These are phyloP conservation scores for Idaea aversata DNA, from an alignment of 2,888 invertebrate genomes.

Conservation along the genomic window DNA sequence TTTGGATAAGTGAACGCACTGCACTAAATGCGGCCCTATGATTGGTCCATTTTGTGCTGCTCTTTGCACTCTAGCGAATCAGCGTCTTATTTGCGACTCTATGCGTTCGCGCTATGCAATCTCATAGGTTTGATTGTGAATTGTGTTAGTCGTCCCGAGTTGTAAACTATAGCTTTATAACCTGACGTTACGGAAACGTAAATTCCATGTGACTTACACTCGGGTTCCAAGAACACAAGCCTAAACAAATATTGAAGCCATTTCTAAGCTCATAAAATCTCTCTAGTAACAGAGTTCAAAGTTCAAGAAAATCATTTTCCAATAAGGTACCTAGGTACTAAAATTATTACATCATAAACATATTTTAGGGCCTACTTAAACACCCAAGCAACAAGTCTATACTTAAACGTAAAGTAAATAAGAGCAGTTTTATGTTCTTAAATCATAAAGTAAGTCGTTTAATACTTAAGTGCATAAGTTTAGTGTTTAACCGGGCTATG, in stretches of 20 bases:
- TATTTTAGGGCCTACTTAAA: constrained; percentile 9
- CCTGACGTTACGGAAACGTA: too few relatives aligned
- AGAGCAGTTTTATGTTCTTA: constrained; percentile 35
- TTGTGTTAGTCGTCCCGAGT: too few relatives aligned
- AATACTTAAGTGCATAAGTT: constrained; percentile 39
- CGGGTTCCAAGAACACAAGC: not conserved
- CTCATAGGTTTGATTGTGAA: too few relatives aligned
- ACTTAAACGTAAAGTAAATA: constrained; percentile 31
- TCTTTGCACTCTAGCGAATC: too few relatives aligned
- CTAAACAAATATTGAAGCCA: not conserved
- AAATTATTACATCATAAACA: constrained; percentile 3
- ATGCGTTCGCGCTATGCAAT: too few relatives aligned
- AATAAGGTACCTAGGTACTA: not conserved
- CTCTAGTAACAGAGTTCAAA: not conserved
- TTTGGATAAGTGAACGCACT: too few relatives aligned
- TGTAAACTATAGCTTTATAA: too few relatives aligned
- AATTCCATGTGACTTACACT: too few relatives aligned
- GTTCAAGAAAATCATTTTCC: not conserved
- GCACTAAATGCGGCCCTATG: too few relatives aligned
- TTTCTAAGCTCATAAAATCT: not conserved
- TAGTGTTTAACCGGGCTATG: constrained; percentile 22
- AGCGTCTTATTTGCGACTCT: too few relatives aligned
- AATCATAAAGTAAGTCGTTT: constrained; percentile 38
- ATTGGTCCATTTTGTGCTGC: too few relatives aligned
- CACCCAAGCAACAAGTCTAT: constrained; percentile 37